A percentile compares a stretch with the other conserved stretches of the same genome.
phyloP scores from a whole-genome alignment of 2,797 vertebrate species.

The Malacoctenus gilli region DNA sequence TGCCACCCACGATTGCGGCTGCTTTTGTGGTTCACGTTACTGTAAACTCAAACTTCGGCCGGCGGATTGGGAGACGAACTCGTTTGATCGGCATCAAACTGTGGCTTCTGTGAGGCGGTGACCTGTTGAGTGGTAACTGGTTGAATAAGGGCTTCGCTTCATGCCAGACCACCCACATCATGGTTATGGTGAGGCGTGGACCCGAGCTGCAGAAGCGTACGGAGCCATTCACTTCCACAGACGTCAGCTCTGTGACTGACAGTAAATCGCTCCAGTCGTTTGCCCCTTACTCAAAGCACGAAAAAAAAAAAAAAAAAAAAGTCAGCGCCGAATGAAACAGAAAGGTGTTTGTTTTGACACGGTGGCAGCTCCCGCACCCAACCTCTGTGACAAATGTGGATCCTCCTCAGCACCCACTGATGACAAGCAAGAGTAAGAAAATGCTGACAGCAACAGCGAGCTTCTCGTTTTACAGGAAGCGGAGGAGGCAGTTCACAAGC shows the following conservation, averaged over 20 bases:
- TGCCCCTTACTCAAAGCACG: not conserved
- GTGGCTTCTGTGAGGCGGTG: too few species aligned
- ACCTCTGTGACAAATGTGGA: slow-evolving; percentile 11
- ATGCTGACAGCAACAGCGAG: slow-evolving; percentile 49
- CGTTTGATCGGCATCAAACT: too few species aligned
- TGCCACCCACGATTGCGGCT: too few species aligned
- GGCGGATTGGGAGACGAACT: too few species aligned
- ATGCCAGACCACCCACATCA: slow-evolving; percentile 30
- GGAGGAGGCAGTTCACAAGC: slow-evolving; percentile 41
- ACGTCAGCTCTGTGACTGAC: not conserved
- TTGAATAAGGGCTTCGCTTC: slow-evolving; percentile 25
- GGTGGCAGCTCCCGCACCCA: slow-evolving; percentile 22
- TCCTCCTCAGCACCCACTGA: slow-evolving; percentile 30
- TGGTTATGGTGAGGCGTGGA: too few species aligned
- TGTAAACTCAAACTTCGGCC: too few species aligned
- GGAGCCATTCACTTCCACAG: not conserved
- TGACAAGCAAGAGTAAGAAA: slow-evolving; percentile 50
- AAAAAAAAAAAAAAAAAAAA: too few species aligned
- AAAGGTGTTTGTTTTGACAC: not conserved
- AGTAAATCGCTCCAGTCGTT: not conserved
- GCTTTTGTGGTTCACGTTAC: too few species aligned
- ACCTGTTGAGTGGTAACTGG: too few species aligned
- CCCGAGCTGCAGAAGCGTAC: slow-evolving; percentile 18
- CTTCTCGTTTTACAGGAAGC: slow-evolving; percentile 70
- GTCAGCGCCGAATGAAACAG: too few species aligned